A percentile compares a stretch with the other conserved stretches of the same genome.
Conservation (phyloP, 2,113 vertebrate genomes). For the Malaclemys terrapin region DNA sequence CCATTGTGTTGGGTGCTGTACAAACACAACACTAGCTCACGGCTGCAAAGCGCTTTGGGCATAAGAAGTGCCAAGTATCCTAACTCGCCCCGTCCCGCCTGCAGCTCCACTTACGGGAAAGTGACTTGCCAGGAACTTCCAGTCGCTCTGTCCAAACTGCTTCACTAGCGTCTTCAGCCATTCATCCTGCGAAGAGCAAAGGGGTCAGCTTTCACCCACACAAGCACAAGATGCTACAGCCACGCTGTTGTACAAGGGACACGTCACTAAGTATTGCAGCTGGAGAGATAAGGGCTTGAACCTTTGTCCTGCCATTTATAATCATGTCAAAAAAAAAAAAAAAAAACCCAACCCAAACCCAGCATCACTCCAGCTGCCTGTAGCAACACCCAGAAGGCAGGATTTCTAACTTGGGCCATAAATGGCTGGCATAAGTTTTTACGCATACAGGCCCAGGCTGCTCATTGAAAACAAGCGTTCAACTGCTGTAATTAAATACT, state of each 20-base stretch:
- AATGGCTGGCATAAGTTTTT: neutral
- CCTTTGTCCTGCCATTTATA: neutral
- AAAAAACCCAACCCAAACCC: rapidly evolving
- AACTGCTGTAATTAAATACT: neutral
- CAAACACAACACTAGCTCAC: rapidly evolving
- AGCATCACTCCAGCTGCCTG: neutral
- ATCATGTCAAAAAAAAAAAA: neutral
- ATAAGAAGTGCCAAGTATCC: neutral
- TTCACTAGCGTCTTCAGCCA: constrained; percentile 89
- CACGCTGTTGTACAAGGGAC: neutral
- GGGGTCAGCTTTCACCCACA: neutral
- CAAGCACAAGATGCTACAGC: rapidly evolving
- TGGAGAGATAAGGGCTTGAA: neutral
- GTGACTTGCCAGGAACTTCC: constrained; percentile 91
- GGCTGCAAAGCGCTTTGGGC: neutral
- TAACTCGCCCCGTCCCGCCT: neutral
- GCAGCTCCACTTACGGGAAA: constrained; percentile 87
- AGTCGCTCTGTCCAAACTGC: constrained; percentile 89
- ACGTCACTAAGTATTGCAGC: neutral
- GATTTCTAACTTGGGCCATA: neutral
- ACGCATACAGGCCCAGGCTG: neutral
- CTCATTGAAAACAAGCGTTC: neutral
- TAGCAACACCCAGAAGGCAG: neutral
- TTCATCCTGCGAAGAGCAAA: constrained; percentile 87
- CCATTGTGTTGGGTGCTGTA: neutral